Evolutionary conservation across 2,113 vertebrate genomes (phyloP).

Genomic region (Piprites chloris): DNA sequence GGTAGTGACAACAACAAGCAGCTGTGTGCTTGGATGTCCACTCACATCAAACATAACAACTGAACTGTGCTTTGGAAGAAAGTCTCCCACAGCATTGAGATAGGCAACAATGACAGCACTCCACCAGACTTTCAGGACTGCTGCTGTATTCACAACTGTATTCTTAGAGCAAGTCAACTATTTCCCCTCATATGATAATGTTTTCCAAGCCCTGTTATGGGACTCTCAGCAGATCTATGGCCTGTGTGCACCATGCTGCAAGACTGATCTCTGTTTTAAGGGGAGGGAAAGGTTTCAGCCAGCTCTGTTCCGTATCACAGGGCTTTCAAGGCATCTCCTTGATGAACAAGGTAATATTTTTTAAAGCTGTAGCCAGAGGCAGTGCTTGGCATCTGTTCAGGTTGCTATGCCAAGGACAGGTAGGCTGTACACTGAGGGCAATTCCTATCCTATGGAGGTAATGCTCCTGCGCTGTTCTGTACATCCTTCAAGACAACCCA

Average conservation of each 20-base stretch:
- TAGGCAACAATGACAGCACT: fast-evolving
- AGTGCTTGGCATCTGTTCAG: background rate
- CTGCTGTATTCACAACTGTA: background rate
- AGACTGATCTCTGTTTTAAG: background rate
- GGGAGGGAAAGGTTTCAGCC: background rate
- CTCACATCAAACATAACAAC: background rate
- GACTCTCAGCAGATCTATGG: background rate
- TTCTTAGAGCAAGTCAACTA: background rate
- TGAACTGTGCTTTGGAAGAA: background rate
- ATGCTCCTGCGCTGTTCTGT: background rate
- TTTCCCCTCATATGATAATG: background rate
- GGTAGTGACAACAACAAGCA: background rate
- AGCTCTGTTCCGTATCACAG: background rate
- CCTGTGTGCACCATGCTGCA: background rate
- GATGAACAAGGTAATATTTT: background rate
- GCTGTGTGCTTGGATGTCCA: background rate
- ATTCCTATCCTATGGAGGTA: background rate
- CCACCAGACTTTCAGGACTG: background rate
- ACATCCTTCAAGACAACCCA: background rate
- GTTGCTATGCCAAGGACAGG: background rate
- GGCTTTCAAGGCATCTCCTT: background rate
- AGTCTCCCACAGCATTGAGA: background rate
- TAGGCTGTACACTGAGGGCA: background rate
- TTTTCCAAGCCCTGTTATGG: fast-evolving
- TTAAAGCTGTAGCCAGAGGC: background rate